Percentiles rank a stretch among this genome's conserved stretches.
phyloP scores from a whole-genome alignment of 1,140 invertebrate genomes.

The Popillia japonica region DNA sequence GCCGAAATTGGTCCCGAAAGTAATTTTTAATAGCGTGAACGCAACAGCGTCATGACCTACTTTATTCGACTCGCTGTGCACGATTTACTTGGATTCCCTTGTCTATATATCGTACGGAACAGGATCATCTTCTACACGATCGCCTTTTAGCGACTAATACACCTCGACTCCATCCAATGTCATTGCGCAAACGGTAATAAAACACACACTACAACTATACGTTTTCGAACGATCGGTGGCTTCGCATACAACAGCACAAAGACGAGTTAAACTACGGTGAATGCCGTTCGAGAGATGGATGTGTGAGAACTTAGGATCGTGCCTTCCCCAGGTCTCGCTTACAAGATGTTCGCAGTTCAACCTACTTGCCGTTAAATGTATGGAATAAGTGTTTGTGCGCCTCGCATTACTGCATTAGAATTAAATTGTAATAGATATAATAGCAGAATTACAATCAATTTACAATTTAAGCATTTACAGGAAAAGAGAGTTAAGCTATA shows the following conservation, averaged over 20 bases:
- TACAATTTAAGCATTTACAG: no score
- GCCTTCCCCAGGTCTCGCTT: background rate
- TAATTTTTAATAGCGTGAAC: no score
- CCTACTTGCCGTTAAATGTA: background rate
- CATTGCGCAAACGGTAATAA: background rate
- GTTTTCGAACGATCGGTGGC: background rate
- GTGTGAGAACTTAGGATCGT: background rate
- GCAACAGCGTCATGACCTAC: background rate
- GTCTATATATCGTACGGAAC: background rate
- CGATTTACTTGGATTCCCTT: background rate
- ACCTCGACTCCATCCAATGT: background rate
- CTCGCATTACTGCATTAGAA: no score
- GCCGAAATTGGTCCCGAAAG: no score
- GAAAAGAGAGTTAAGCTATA: no score
- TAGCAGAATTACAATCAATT: no score
- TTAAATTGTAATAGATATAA: no score
- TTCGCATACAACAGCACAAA: background rate
- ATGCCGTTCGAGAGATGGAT: background rate
- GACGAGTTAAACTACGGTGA: background rate
- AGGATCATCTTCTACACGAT: constrained; percentile 14
- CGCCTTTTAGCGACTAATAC: background rate
- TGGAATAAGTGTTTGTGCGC: no score
- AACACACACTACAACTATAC: background rate
- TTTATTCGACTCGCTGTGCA: background rate
- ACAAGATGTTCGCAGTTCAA: background rate